Percentiles rank a stretch among this genome's conserved stretches.
Conservation (phyloP, 2,113 vertebrate species). For the Pterocles burchelli region DNA sequence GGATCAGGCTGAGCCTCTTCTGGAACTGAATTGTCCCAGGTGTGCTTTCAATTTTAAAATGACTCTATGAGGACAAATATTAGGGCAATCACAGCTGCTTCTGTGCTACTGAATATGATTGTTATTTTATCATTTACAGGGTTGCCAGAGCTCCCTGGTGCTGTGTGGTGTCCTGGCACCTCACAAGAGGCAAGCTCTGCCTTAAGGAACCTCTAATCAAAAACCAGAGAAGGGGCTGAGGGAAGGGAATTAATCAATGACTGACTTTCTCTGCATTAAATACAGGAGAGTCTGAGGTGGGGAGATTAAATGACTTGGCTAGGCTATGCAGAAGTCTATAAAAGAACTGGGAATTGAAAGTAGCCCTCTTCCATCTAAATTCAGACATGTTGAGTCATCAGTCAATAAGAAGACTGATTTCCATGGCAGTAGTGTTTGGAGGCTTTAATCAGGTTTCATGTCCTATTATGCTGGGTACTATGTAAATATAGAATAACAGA, state of each 20-base stretch:
- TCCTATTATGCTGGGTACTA: conserved; percentile 43
- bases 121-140: conserved; percentile 15
- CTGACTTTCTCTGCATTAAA: conserved; percentile 49
- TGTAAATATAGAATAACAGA: conserved; percentile 61
- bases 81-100: conserved; percentile 52
- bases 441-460: conserved; percentile 52
- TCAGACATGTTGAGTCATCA: conserved; percentile 63
- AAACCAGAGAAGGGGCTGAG: neutral
- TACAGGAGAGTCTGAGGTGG: conserved; percentile 26
- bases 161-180: neutral
- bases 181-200: neutral
- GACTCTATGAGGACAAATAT: conserved; percentile 50
- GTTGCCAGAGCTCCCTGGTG: neutral
- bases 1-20: neutral
- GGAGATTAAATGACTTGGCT: conserved; percentile 54
- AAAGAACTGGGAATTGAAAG: conserved; percentile 58
- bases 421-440: conserved; percentile 38
- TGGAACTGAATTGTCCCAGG: conserved; percentile 28
- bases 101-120: neutral
- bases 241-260: conserved; percentile 48
- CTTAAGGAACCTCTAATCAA: neutral
- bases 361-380: conserved; percentile 59
- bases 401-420: conserved; percentile 67
- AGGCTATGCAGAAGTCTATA: conserved; percentile 37
- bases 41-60: conserved; percentile 54